A percentile compares a stretch with the other conserved stretches of the same genome.
Conservation (phyloP, 2,888 invertebrate genomes). For the Creontiades dilutus region DNA sequence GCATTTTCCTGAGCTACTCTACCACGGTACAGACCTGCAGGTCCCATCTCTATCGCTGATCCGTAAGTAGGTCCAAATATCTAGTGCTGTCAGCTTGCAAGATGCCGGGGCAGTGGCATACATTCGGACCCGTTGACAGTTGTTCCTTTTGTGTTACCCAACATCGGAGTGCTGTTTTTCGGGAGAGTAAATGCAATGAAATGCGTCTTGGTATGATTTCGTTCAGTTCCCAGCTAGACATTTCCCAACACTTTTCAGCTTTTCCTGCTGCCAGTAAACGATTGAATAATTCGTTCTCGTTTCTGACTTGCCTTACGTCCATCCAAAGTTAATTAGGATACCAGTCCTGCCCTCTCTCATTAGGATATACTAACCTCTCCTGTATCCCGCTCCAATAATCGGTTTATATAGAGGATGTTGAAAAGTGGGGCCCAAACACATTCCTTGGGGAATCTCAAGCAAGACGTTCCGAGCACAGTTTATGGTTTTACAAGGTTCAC, state of each 20-base stretch:
- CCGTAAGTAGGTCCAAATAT: background rate
- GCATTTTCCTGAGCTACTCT: background rate
- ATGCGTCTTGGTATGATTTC: background rate
- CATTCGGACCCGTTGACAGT: background rate
- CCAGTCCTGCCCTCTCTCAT: too few relatives aligned
- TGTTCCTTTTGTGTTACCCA: background rate
- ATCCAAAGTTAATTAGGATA: too few relatives aligned
- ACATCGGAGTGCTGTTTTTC: background rate
- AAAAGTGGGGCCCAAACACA: constrained; percentile 43
- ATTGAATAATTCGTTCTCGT: too few relatives aligned
- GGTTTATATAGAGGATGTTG: constrained; percentile 50
- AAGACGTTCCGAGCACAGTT: background rate
- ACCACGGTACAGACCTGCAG: background rate
- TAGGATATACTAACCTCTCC: background rate
- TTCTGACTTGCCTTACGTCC: too few relatives aligned
- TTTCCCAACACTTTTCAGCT: too few relatives aligned
- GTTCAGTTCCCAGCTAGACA: too few relatives aligned
- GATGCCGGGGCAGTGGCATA: background rate
- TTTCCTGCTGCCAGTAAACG: too few relatives aligned
- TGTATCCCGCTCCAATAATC: background rate
- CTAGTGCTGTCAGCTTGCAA: background rate
- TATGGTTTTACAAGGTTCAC: too few relatives aligned
- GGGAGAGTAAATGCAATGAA: background rate
- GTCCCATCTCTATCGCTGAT: background rate
- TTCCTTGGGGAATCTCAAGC: constrained; percentile 53